Evolutionary conservation across 1,140 invertebrate genomes (phyloP), one percentile per base, ranked within the genome.

Genomic region (Octopus sinensis): DNA sequence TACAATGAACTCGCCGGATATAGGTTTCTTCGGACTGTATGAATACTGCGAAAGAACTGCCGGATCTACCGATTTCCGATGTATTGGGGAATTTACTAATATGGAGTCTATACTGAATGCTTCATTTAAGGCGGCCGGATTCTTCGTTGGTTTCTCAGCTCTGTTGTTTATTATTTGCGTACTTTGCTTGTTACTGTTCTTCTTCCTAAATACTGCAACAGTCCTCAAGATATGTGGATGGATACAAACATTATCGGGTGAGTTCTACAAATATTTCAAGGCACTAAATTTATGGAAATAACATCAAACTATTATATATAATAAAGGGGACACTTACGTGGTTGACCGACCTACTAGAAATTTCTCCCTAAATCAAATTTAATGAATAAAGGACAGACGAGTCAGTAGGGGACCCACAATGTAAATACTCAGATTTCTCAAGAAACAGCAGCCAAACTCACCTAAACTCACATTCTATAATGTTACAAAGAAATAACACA

Each of bases 11-110:
- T 95, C 95, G 76, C 94, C 96, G 82, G 95, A 95, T 88, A 95
- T 95, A 0, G 96, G 96, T 17, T 96, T 95, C 90, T 95, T 98
- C 88, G 96, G 97, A 4, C 91, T 98, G n/a, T 98, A 96, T 95
- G 94, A 95, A 83, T 94, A 94, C 80, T 98, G 96, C 90, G 92
- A 91, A 82, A 92, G 93, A 79, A 82, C 90, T 77, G 88, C 88
- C 84, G 88, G 89, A 81, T 89, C 87, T 23, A 87, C 89, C 77
- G 91, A 91, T 53, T 87, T 87, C 78, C 82, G 91, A 78, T 98
- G 97, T 88, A 93, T 93, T 84, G 96, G 96, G 71, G 92, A 94
- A 85, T 91, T 98, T 84, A 94, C 96, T 84, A 95, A 97, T 88
- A 94, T 98, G 83, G 92, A 93, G 54, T 93, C 94, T 6, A 95